Base-by-base conservation (phyloP, 2,888 invertebrate species). In the Mythimna loreyi region DNA sequence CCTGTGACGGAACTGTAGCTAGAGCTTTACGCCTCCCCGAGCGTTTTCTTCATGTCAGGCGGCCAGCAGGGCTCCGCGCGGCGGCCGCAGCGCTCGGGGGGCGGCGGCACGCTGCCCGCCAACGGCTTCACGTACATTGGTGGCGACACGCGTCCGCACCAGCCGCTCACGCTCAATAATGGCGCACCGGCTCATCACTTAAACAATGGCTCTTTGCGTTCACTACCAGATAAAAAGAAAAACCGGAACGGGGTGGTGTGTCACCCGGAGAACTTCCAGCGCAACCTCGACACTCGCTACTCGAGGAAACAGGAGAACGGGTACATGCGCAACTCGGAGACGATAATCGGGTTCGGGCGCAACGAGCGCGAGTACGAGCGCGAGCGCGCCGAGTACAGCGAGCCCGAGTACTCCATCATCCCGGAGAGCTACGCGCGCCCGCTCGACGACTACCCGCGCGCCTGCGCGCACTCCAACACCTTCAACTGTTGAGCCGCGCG, bases 1-100 rank as follows among this genome's bases (percentile, higher is more conserved):
- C 98, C 98, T 84, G 98, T 98, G 88, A 98, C 98, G 96, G 98
- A 98, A 93, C 98, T 98, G 98, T 98, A 98, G 98, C 98, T 98
- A 98, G 98, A 98, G 97, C 98, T 98, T 96, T 98, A 98, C 98
- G 98, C 98, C 97, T 98, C 98, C 96, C 97, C 97, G 96, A 97
- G 96, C 97, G 97, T 96, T 94, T 97, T 96, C 96, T 97, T 97
- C 97, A 96, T 97, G 96, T 97, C 97, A 86, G 96, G 96, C 89
- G 96, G 96, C 88, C 96, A 96, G 89, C 96, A 96, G 87, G 93
- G 94, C 89, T 91, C 94, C 85, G 91, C 92, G 88, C 94, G 96
- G 85, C 94, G 96, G 93, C 93, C 92, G 91, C 93, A 88, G 85
- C 94, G 93, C 92, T 93, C 93, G 93, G 95, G 93, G 83, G 94